A percentile compares a stretch with the other conserved stretches of the same genome.
Evolutionary conservation across 1,140 invertebrate species (phyloP).

Genomic region (Geopemphigus sp.): DNA sequence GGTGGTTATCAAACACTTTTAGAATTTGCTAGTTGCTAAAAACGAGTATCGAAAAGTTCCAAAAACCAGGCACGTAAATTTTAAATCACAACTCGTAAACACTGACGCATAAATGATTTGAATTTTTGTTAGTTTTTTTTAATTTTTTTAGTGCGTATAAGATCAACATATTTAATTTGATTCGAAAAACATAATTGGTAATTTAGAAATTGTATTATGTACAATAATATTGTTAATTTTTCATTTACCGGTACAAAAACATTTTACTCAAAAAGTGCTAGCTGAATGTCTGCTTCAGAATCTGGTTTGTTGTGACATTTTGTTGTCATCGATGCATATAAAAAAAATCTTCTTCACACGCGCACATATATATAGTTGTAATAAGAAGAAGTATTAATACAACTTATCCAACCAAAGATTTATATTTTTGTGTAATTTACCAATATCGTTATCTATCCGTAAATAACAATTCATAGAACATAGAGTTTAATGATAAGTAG

Average conservation of each 20-base stretch:
- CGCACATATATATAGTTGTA: conserved; percentile 50
- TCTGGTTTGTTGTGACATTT: conserved; percentile 51
- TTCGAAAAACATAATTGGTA: not conserved
- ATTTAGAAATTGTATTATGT: not conserved
- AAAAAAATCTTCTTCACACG: conserved; percentile 51
- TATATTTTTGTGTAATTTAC: not conserved
- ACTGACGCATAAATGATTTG: conserved; percentile 10
- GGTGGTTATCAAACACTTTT: too few relatives aligned
- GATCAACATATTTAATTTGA: conserved; percentile 3
- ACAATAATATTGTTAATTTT: not conserved
- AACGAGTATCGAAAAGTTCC: too few relatives aligned
- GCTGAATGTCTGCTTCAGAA: conserved; percentile 48
- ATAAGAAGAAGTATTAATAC: conserved; percentile 49
- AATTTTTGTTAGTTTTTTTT: not conserved
- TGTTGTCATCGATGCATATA: conserved; percentile 50
- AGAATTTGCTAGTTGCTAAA: too few relatives aligned
- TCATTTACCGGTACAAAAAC: not conserved
- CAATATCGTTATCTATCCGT: not conserved
- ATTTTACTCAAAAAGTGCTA: not conserved
- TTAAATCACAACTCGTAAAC: too few relatives aligned
- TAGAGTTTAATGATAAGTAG: not conserved
- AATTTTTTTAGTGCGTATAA: not conserved
- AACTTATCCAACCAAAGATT: conserved; percentile 46
- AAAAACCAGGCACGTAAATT: too few relatives aligned
- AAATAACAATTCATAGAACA: conserved; percentile 1